These are phyloP conservation scores for Semibalanus balanoides DNA, from an alignment of 1,140 invertebrate species.

Conservation along the genomic window DNA sequence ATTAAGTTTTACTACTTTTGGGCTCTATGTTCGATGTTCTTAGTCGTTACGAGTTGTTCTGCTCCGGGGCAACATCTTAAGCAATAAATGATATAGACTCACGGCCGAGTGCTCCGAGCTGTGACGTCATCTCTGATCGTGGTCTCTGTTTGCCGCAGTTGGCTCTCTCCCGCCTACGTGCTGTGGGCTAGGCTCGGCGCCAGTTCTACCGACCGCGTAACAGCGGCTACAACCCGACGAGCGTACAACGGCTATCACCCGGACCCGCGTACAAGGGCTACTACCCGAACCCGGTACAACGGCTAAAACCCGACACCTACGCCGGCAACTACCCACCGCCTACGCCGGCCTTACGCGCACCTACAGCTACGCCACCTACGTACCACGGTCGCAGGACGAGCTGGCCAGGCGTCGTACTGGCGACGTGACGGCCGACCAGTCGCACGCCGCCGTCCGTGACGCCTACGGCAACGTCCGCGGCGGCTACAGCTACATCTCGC, in stretches of 20 bases:
- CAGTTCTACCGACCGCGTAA: slow-evolving; percentile 12
- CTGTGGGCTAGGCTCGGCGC: slow-evolving; percentile 18
- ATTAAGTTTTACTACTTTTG: too few species aligned
- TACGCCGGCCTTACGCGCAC: slow-evolving; percentile 5
- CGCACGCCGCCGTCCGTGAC: slow-evolving; percentile 15
- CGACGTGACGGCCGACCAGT: slow-evolving; percentile 14
- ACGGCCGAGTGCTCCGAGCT: too few species aligned
- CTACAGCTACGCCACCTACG: slow-evolving; percentile 20
- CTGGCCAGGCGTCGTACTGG: slow-evolving; percentile 20
- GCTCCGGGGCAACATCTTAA: too few species aligned
- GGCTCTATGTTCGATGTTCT: too few species aligned
- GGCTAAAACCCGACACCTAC: slow-evolving; percentile 10
- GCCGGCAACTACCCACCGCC: slow-evolving; percentile 7
- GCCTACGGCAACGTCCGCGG: slow-evolving; percentile 8
- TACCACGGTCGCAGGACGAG: slow-evolving; percentile 45
- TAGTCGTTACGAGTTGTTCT: too few species aligned
- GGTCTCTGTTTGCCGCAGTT: slow-evolving; percentile 22
- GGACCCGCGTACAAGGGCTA: too few species aligned
- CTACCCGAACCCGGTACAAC: slow-evolving; percentile 3
- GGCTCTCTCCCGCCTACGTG: slow-evolving; percentile 24
- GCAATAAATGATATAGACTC: too few species aligned
- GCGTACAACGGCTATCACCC: too few species aligned
- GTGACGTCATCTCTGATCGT: too few species aligned
- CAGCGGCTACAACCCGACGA: too few species aligned
- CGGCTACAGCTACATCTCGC: slow-evolving; percentile 12